These are phyloP conservation scores for Plutomurus gul DNA, from an alignment of 1,140 invertebrate species.

Conservation along the genomic window DNA sequence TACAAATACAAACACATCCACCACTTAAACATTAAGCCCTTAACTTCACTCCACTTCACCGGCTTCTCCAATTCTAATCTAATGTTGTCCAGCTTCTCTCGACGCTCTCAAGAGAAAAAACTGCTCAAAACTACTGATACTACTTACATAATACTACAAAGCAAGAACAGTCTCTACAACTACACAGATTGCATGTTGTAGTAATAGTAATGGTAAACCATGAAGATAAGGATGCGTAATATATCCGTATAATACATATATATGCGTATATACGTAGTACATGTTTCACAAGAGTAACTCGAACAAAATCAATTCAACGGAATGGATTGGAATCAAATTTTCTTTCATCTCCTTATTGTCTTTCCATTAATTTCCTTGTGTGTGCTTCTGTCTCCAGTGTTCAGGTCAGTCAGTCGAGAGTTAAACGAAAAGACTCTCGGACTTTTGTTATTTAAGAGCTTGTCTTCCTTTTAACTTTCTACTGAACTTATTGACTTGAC, in stretches of 20 bases:
- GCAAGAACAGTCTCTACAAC: too few species aligned
- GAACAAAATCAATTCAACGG: neutral
- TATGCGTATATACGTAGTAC: too few species aligned
- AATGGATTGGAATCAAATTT: conserved; percentile 22
- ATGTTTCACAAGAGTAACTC: neutral
- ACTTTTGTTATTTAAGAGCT: conserved; percentile 20
- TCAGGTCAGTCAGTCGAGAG: neutral
- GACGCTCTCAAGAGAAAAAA: neutral
- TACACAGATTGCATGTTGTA: too few species aligned
- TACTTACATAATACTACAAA: neutral
- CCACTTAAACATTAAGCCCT: conserved; percentile 5
- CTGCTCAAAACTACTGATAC: neutral
- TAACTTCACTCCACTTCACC: neutral
- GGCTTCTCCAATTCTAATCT: neutral
- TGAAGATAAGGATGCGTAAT: too few species aligned
- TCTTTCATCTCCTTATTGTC: conserved; percentile 13
- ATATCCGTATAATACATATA: too few species aligned
- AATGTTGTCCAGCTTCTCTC: neutral
- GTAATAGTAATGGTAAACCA: too few species aligned
- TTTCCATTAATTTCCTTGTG: conserved; percentile 17
- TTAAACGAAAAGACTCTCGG: neutral
- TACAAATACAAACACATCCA: conserved; percentile 11
- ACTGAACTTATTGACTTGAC: neutral
- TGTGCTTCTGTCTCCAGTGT: neutral
- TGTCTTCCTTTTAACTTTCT: neutral